phyloP scores from a whole-genome alignment of 2,888 invertebrate species.

The Cacoxenus indagator region DNA sequence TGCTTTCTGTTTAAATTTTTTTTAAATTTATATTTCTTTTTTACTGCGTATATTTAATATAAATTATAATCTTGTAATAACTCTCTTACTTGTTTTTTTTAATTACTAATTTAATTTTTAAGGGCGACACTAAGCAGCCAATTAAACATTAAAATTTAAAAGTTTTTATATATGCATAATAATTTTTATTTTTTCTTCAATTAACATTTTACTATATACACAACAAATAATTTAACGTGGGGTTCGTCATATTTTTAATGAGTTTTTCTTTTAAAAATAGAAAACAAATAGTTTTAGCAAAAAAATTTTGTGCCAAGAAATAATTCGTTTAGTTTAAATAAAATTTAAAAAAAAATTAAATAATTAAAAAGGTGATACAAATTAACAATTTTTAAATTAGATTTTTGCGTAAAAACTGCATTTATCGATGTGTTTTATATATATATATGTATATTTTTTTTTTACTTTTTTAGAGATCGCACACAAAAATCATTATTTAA shows the following conservation, averaged over 20 bases:
- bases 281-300: slow-evolving; percentile 56
- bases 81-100: slow-evolving; percentile 35
- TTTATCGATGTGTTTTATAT: slow-evolving; percentile 19
- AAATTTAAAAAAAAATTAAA: slow-evolving; percentile 25
- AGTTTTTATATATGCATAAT: slow-evolving; percentile 30
- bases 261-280: slow-evolving; percentile 52
- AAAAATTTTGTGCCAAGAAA: slow-evolving; percentile 38
- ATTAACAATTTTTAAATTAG: slow-evolving; percentile 32
- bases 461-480: slow-evolving; percentile 40
- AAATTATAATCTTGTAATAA: slow-evolving; percentile 31
- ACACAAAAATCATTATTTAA: slow-evolving; percentile 40
- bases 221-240: slow-evolving; percentile 64
- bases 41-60: slow-evolving; percentile 27
- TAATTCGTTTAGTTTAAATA: slow-evolving; percentile 17
- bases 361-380: slow-evolving; percentile 6
- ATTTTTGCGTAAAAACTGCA: slow-evolving; percentile 37
- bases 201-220: slow-evolving; percentile 62
- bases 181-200: slow-evolving; percentile 32
- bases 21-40: slow-evolving; percentile 29
- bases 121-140: slow-evolving; percentile 37
- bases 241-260: slow-evolving; percentile 41
- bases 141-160: slow-evolving; percentile 48
- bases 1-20: slow-evolving; percentile 42
- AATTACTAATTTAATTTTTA: slow-evolving; percentile 23
- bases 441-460: slow-evolving; percentile 38